Evolutionary conservation across 1,140 invertebrate genomes (phyloP), one percentile per base, ranked within the genome.

Genomic region (Maniola jurtina): DNA sequence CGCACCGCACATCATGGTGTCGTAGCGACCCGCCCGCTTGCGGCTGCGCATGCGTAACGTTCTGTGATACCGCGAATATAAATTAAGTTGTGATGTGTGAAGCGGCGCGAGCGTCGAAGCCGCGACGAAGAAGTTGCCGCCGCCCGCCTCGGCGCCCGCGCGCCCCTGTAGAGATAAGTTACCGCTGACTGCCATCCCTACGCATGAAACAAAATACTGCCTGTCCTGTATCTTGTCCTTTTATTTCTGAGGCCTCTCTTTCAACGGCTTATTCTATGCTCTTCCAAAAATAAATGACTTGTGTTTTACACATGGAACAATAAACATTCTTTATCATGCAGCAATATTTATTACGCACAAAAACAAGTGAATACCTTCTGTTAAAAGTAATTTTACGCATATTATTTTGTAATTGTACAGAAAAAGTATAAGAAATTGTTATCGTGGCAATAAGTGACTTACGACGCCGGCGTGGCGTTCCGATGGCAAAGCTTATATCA

Each of bases 1-100:
- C 91, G 98, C 98, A 86, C 98, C 98, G 76, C 97, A 98, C 93
- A 97, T 98, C 88, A 97, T 98, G 92, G 97, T 97, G 93, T 96
- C 96, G 93, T 98, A 95, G 93, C 93, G 89, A 86, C 76, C 84
- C 88, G 84, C 88, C 79, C 86, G 86, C 84, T 68, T 88, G 83
- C 85, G 86, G 77, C 79, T 88, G 75, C 88, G 86, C 82, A 80
- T 84, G 79, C 80, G 85, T 78, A 92, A 91, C 80, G 86, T 90
- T 91, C 91, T 92, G 91, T 92, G 91, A 92, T 92, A 92, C 88
- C 83, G 84, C 85, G 81, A 90, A 89, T 91, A 92, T 84, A 89
- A 89, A 88, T 92, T 92, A 92, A 92, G 89, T 91, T 92, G 90
- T 92, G 91, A 92, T 91, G 86, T 90, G 89, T 88, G 84, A 89